Base-by-base conservation (phyloP, 2,888 invertebrate genomes). In the Parasteatoda lunata region DNA sequence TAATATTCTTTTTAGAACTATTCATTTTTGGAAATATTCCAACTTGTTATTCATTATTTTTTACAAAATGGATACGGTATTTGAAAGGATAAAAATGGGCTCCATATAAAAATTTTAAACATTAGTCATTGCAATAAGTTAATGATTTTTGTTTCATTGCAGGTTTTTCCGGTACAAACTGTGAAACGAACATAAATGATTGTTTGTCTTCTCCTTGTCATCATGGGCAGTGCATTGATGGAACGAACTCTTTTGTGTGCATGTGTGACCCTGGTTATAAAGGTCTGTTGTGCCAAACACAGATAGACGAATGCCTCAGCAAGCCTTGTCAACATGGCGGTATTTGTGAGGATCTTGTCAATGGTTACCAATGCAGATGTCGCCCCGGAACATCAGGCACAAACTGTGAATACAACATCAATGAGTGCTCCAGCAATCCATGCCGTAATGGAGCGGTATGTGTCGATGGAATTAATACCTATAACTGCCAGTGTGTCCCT, bases 261-360 rank as follows among this genome's bases (percentile, higher is more conserved):
- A 95, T 95, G 90, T 99, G 99, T 91, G 96, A 97, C 91, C 95
- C 96, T 0, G 98, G 98, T 1, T 98, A 96, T 92, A 98, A 97
- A 0, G 89, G 89, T 6, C 94, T 95, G 88, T 94, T 97, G 0
- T 99, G 99, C 91, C 97, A 99, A 92, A 95, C 96, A 0, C 97
- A 98, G 93, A 91, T 93, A 86, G 91, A 93, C 89, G 93, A 93
- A 84, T 93, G 91, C 88, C 89, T 89, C 8, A 91, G 91, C 95
- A 96, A 96, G 91, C 98, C 98, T 0, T 99, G 98, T 91, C 96
- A 96, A 91, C 97, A 96, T 91, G 97, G 97, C 78, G 98, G 98
- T 0, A 95, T 95, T 69, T 99, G 98, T 90, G 96, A 96, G 90
- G 98, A 98, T 91, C 93, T 96, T 6, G 87, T 89, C 13, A 96